phyloP scores from a whole-genome alignment of 2,888 invertebrate species.

The Cosmia pyralina region DNA sequence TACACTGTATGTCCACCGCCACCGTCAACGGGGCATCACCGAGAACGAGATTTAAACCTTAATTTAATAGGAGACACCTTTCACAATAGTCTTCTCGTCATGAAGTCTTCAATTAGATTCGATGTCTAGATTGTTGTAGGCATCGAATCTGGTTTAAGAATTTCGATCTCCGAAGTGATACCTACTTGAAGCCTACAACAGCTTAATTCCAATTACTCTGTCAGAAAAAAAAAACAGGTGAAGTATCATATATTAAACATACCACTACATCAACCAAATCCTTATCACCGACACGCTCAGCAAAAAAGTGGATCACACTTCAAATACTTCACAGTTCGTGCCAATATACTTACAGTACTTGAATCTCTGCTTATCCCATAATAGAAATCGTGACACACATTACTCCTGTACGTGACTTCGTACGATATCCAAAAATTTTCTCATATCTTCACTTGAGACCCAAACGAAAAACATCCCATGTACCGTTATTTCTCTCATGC shows the following conservation, averaged over 20 bases:
- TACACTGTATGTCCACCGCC: too few species aligned
- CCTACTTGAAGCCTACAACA: background rate
- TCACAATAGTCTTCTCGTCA: too few species aligned
- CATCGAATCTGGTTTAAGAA: background rate
- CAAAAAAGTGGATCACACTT: slow-evolving; percentile 8
- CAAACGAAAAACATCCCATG: background rate
- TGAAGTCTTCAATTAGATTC: too few species aligned
- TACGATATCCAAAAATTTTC: slow-evolving; percentile 51
- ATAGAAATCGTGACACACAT: slow-evolving; percentile 62
- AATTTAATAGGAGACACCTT: background rate
- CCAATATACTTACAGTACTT: slow-evolving; percentile 41
- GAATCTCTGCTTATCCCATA: slow-evolving; percentile 48
- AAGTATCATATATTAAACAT: background rate
- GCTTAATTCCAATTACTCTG: background rate
- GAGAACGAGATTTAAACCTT: background rate
- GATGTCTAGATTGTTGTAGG: too few species aligned
- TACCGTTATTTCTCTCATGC: background rate
- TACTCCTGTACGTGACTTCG: slow-evolving; percentile 57
- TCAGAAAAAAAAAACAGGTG: background rate
- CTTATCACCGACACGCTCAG: background rate
- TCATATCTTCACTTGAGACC: slow-evolving; percentile 27
- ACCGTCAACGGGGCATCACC: too few species aligned
- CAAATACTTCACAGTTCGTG: slow-evolving; percentile 36
- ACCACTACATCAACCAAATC: background rate
- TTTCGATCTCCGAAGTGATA: background rate